These are phyloP conservation scores for Urosaurus nigricauda DNA, from an alignment of 2,797 vertebrate genomes.

Conservation along the genomic window DNA sequence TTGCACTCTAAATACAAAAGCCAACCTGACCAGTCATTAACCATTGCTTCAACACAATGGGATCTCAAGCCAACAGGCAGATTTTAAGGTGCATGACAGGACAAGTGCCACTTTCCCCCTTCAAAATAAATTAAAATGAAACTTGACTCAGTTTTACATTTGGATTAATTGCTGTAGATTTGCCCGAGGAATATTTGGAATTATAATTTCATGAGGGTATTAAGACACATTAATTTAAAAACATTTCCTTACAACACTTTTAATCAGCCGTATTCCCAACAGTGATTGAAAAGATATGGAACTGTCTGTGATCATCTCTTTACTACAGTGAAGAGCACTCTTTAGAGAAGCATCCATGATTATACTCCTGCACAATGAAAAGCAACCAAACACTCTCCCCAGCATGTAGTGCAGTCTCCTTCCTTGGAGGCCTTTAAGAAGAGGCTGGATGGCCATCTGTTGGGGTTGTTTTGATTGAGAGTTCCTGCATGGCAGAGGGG, in stretches of 20 bases:
- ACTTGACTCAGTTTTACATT: neutral
- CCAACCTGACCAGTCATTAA: too few relatives aligned
- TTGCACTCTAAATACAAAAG: too few relatives aligned
- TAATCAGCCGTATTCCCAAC: neutral
- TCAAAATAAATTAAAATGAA: too few relatives aligned
- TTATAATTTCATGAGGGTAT: neutral
- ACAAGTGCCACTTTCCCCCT: too few relatives aligned
- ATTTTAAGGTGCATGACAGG: too few relatives aligned
- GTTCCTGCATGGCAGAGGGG: too few relatives aligned
- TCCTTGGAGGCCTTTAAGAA: too few relatives aligned
- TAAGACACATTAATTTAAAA: neutral
- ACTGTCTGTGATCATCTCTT: neutral
- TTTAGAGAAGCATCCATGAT: slow-evolving; percentile 2
- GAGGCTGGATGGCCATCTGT: too few relatives aligned
- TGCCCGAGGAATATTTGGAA: neutral
- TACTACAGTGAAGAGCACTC: neutral
- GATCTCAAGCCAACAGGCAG: too few relatives aligned
- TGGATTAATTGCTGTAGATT: neutral
- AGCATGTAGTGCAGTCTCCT: too few relatives aligned
- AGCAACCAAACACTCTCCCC: neutral
- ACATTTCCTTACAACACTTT: neutral
- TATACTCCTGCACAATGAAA: neutral
- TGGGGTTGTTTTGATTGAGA: too few relatives aligned
- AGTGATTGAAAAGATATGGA: slow-evolving; percentile 1
- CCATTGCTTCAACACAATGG: too few relatives aligned